Conservation (phyloP, 2,797 vertebrate species). For the Karalla daura region DNA sequence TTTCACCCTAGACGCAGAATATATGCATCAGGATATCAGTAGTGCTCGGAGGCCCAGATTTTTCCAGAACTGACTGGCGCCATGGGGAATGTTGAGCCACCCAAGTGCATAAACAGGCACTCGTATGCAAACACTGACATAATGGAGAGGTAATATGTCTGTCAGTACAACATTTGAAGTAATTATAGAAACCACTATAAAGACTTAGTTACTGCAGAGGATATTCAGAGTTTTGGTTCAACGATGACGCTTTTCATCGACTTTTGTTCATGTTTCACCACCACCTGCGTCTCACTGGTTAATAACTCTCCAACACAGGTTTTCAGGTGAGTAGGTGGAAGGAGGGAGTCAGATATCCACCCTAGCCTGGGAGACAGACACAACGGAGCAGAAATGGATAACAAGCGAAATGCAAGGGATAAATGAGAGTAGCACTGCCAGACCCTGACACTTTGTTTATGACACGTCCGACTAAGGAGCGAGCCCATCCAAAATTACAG, state of each 20-base stretch:
- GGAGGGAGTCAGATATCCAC: too few relatives aligned
- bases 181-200: conserved; percentile 44
- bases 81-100: conserved; percentile 2
- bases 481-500: too few relatives aligned
- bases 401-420: too few relatives aligned
- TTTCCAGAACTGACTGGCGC: not conserved
- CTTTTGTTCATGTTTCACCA: conserved; percentile 1
- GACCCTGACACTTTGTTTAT: too few relatives aligned
- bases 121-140: conserved; percentile 1
- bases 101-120: conserved; percentile 19
- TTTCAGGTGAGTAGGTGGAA: too few relatives aligned
- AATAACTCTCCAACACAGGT: conserved; percentile 2
- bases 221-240: conserved; percentile 8
- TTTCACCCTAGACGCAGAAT: not conserved
- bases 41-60: not conserved
- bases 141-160: conserved; percentile 18
- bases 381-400: too few relatives aligned
- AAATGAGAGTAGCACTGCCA: too few relatives aligned
- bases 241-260: too few relatives aligned
- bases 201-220: conserved; percentile 26
- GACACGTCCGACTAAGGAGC: too few relatives aligned
- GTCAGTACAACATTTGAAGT: conserved; percentile 24
- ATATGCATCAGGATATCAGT: not conserved
- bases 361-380: too few relatives aligned
- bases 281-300: conserved; percentile 2